Conservation (phyloP, 2,888 invertebrate species). For the Bruchidius siliquastri region DNA sequence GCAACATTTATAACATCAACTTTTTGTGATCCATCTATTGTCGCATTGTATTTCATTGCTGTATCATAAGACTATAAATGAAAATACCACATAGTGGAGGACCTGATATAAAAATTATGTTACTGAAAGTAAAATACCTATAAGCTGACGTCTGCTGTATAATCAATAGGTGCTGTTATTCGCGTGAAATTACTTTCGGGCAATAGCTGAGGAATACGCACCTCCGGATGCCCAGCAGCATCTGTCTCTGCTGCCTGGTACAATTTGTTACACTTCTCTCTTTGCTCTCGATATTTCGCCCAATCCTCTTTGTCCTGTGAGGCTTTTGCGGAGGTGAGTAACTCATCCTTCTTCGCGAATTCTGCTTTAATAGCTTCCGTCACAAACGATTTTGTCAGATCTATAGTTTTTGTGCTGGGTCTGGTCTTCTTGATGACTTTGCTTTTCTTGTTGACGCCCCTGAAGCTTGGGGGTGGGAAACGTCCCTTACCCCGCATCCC, state of each 20-base stretch:
- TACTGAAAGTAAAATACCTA: constrained; percentile 40
- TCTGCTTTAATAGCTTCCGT: constrained; percentile 53
- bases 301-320: constrained; percentile 53
- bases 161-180: constrained; percentile 47
- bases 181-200: constrained; percentile 44
- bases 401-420: constrained; percentile 32
- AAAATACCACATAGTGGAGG: not conserved
- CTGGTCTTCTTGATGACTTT: constrained; percentile 36
- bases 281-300: constrained; percentile 54
- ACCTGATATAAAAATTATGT: not conserved
- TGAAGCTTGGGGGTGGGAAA: constrained; percentile 14
- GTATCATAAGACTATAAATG: not conserved
- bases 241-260: constrained; percentile 54
- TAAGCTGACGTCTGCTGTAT: constrained; percentile 47
- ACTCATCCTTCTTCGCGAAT: constrained; percentile 47
- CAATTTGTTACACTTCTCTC: constrained; percentile 55
- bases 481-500: constrained; percentile 25
- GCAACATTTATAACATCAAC: no score
- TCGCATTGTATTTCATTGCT: not conserved
- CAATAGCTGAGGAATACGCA: constrained; percentile 49
- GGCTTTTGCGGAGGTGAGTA: constrained; percentile 49
- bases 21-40: not conserved
- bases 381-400: constrained; percentile 56
- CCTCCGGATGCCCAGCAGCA: constrained; percentile 48
- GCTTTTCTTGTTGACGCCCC: constrained; percentile 34